A percentile compares a stretch with the other conserved stretches of the same genome.
These are phyloP conservation scores for Chascanopsetta lugubris DNA, from an alignment of 2,113 vertebrate genomes.

Conservation along the genomic window DNA sequence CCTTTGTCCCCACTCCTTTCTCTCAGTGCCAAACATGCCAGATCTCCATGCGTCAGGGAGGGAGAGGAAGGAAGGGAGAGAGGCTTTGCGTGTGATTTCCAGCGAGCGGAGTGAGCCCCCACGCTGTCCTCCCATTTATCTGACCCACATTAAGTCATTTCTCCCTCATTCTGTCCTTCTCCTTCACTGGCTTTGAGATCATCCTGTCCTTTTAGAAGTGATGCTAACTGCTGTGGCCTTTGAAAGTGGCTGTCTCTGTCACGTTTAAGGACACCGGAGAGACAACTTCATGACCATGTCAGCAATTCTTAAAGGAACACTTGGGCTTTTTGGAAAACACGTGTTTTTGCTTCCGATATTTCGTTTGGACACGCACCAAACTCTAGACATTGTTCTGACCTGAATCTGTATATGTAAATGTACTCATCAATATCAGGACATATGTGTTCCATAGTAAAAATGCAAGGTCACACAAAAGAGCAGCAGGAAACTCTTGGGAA, in stretches of 20 bases:
- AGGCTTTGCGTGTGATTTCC: constrained; percentile 59
- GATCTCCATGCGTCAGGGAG: constrained; percentile 62
- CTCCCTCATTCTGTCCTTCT: constrained; percentile 18
- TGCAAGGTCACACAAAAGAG: no score
- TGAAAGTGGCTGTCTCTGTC: constrained; percentile 17
- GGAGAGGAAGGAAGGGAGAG: constrained; percentile 57
- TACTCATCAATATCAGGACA: no score
- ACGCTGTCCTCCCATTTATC: constrained; percentile 57
- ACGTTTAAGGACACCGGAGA: constrained; percentile 8
- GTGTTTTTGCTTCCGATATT: background rate
- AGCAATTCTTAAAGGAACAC: background rate
- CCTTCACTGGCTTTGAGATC: constrained; percentile 26
- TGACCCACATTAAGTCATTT: constrained; percentile 65
- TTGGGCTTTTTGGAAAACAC: background rate
- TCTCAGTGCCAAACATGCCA: constrained; percentile 74
- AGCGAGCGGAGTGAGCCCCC: constrained; percentile 56
- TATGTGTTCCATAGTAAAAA: no score
- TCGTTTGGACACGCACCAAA: no score
- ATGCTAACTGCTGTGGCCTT: constrained; percentile 2
- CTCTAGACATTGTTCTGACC: no score
- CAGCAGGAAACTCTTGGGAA: no score
- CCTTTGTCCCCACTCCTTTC: constrained; percentile 72
- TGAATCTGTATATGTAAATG: no score
- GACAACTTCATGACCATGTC: constrained; percentile 14
- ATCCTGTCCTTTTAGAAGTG: constrained; percentile 26